phyloP scores from a whole-genome alignment of 2,797 vertebrate genomes.

The Lemur catta region DNA sequence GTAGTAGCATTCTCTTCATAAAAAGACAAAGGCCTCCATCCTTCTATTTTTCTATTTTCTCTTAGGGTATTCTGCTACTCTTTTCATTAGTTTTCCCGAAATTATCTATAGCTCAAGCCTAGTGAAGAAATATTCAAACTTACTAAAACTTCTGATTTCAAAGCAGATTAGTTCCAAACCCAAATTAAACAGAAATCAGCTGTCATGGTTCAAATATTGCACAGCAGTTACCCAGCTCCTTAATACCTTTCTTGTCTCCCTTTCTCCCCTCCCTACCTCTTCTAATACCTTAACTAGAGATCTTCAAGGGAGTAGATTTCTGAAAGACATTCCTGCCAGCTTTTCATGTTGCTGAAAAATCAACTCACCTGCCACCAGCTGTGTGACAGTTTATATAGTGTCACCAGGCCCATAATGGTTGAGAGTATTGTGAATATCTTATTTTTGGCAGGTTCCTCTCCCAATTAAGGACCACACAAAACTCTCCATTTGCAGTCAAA shows the following conservation, averaged over 20 bases:
- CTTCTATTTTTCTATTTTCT: not conserved
- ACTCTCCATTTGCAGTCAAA: constrained; percentile 29
- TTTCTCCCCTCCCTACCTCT: not conserved
- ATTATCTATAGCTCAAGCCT: not conserved
- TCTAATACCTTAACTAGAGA: constrained; percentile 23
- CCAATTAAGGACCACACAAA: constrained; percentile 48
- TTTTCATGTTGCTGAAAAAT: constrained; percentile 53
- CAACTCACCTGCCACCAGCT: constrained; percentile 43
- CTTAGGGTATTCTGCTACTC: not conserved
- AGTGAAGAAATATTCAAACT: not conserved
- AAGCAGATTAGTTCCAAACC: constrained; percentile 17
- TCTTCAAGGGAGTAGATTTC: constrained; percentile 36
- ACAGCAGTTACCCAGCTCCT: not conserved
- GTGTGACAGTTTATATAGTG: constrained; percentile 58
- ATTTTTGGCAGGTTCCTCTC: constrained; percentile 60
- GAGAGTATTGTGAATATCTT: constrained; percentile 55
- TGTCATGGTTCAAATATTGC: constrained; percentile 52
- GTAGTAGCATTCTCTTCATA: not conserved
- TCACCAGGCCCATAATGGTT: constrained; percentile 53
- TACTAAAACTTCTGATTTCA: constrained; percentile 46
- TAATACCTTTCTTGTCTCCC: not conserved
- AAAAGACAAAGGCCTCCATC: not conserved
- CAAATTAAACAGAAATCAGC: constrained; percentile 46
- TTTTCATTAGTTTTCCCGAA: constrained; percentile 41
- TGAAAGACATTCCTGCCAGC: constrained; percentile 58